Evolutionary conservation across 2,797 vertebrate species (phyloP), one percentile per base, ranked within the genome.

Genomic region (Crax fasciolata): DNA sequence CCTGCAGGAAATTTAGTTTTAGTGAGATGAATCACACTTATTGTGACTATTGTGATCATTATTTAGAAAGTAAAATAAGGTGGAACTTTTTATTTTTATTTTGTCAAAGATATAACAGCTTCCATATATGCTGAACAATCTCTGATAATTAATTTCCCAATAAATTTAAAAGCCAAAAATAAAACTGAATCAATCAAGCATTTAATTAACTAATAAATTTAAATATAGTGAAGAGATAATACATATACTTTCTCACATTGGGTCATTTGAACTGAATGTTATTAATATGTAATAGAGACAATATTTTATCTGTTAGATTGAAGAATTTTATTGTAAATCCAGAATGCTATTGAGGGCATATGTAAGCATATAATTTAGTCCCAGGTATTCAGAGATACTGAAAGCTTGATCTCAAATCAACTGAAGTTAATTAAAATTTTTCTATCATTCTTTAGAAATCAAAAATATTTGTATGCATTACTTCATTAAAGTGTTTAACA

Each of bases 391-490:
- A 52, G 32, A 77, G 17, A 52, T 67, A 62, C 6, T 48, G 43
- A 73, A 81, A 89, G 5, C 14, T 20, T 65, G 54, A 61, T 57
- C 15, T 68, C 10, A 52, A 87, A 68, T 57, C 18, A 55, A 17
- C 55, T 57, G 13, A 59, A 80, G 30, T 48, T 73, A 80, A 59
- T 81, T 65, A 59, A 75, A 3, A 4, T 2, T 66, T 73, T 93
- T 72, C 20, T 66, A n/a, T 61, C 44, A 62, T 54, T 12, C 39
- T 4, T 48, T 73, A 68, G 39, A 78, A 82, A 84, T 43, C 16
- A 58, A 73, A 89, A 89, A 61, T n/a, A 65, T 39, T 63, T 89
- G 72, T 68, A 11, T 66, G 16, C 78, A 66, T 4, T n/a, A 51
- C 48, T 70, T 75, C 4, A 63, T 81, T 81, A 43, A 23, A 18